Evolutionary conservation across 2,888 invertebrate species (phyloP).

Genomic region (Dryobotodes eremita): DNA sequence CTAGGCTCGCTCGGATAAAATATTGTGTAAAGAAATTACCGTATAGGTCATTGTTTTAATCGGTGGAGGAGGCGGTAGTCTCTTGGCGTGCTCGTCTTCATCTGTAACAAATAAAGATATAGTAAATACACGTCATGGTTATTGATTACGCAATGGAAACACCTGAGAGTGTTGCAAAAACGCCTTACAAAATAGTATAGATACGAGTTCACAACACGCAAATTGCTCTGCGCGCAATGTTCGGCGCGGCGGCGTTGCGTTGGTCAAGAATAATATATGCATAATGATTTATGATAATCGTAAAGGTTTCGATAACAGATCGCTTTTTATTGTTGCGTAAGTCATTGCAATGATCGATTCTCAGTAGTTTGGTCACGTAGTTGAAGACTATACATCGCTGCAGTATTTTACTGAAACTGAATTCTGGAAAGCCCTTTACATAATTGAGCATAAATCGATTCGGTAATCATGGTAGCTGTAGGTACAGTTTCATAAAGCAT

Average conservation of each 20-base stretch:
- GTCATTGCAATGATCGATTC: conserved; percentile 25
- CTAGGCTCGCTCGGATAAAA: background rate
- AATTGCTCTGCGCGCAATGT: conserved; percentile 52
- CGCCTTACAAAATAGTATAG: conserved; percentile 59
- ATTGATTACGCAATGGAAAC: conserved; percentile 4
- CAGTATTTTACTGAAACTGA: background rate
- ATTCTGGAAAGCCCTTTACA: background rate
- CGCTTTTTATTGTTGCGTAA: conserved; percentile 51
- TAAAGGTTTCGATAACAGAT: conserved; percentile 54
- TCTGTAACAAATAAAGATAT: conserved; percentile 85
- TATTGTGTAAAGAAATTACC: conserved; percentile 88
- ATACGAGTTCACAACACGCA: conserved; percentile 28
- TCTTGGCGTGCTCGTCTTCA: conserved; percentile 92
- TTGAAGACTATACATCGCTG: background rate
- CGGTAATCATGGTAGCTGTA: background rate
- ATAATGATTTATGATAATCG: conserved; percentile 59
- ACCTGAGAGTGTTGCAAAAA: conserved; percentile 20
- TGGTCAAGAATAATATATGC: conserved; percentile 31
- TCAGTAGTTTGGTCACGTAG: conserved; percentile 11
- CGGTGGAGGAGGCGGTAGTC: conserved; percentile 92
- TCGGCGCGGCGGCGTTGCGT: conserved; percentile 35
- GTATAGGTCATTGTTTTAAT: conserved; percentile 95
- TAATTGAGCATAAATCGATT: conserved; percentile 13
- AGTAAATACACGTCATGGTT: conserved; percentile 17
- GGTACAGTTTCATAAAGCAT: background rate